Evolutionary conservation across 2,113 vertebrate species (phyloP).

Genomic region (Eulacestoma nigropectus): DNA sequence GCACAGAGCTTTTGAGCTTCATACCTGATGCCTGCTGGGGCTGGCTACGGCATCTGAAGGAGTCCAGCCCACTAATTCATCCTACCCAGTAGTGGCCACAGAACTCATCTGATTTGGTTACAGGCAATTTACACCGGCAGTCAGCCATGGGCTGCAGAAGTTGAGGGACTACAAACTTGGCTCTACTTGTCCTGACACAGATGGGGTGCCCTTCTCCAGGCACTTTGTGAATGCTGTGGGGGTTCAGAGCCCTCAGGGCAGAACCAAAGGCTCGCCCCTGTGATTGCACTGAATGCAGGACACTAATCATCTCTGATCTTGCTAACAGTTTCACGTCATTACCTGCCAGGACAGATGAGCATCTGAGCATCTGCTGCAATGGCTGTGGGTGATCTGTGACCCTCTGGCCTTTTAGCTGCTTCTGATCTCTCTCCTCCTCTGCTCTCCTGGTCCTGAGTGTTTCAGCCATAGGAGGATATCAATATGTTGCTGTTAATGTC

Average conservation of each 20-base stretch:
- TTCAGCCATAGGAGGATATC: background rate
- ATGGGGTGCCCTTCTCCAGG: background rate
- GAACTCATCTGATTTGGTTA: background rate
- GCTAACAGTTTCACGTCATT: background rate
- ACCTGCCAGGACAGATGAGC: background rate
- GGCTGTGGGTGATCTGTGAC: background rate
- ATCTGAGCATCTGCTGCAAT: background rate
- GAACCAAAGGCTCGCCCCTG: background rate
- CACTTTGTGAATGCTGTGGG: background rate
- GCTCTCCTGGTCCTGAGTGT: background rate
- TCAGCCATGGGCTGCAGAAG: background rate
- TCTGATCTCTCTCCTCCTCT: background rate
- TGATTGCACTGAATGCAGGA: background rate
- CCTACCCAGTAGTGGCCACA: background rate
- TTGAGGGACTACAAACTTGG: rapidly evolving
- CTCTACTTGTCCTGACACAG: background rate
- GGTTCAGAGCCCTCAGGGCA: rapidly evolving
- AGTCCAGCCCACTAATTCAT: rapidly evolving
- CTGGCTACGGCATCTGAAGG: background rate
- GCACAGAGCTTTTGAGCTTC: background rate
- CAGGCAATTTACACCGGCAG: background rate
- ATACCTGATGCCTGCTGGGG: background rate
- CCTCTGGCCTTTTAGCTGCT: background rate
- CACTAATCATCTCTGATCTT: background rate
- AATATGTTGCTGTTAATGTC: background rate